Conservation (phyloP, 2,113 vertebrate species). For the Epinephelus cyanopodus region DNA sequence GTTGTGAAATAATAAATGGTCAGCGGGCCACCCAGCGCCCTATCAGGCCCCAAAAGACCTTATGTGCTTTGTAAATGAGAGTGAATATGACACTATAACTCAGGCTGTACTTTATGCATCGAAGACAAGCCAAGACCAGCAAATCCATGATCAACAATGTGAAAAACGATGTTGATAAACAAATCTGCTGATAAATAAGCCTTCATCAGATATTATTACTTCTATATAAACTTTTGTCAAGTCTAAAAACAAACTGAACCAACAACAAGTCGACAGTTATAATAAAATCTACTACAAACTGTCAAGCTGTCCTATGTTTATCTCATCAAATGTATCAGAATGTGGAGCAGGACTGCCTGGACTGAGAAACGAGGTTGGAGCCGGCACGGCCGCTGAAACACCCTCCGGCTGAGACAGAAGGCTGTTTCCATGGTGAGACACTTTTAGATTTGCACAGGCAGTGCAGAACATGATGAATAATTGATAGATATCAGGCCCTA, state of each 20-base stretch:
- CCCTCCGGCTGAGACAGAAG: constrained; percentile 65
- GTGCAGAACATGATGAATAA: constrained; percentile 79
- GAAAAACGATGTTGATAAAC: background rate
- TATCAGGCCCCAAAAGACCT: too few species aligned
- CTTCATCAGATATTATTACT: background rate
- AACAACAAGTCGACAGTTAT: background rate
- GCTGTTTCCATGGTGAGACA: constrained; percentile 83
- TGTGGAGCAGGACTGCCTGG: constrained; percentile 12
- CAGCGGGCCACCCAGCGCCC: too few species aligned
- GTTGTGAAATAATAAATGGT: too few species aligned
- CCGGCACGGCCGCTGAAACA: constrained; percentile 50
- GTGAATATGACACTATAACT: constrained; percentile 2
- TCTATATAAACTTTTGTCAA: background rate
- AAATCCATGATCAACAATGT: background rate
- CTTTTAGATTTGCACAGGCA: constrained; percentile 71
- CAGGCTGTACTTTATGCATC: background rate
- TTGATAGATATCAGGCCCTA: constrained; percentile 77
- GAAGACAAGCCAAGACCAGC: background rate
- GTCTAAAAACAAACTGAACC: background rate
- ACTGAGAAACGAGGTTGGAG: constrained; percentile 24
- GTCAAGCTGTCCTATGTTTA: background rate
- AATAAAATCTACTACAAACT: background rate
- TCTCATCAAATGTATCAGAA: background rate
- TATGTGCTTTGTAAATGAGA: background rate
- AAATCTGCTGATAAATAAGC: background rate